Base-by-base conservation (phyloP, 1,140 invertebrate species). In the Drosophila bifasciata region DNA sequence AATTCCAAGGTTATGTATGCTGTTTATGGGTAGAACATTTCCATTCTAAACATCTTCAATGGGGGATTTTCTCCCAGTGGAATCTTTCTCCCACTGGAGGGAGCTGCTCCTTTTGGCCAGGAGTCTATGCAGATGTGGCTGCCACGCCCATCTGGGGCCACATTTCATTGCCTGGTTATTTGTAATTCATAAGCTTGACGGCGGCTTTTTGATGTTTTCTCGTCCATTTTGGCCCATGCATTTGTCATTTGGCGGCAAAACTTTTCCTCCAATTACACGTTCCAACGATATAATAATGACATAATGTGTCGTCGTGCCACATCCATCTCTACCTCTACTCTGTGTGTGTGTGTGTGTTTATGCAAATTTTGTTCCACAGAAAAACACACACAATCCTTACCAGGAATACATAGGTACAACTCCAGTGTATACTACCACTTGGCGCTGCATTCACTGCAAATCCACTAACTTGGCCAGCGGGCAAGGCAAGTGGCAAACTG, bases 161-260 rank as follows among this genome's bases (percentile, higher is more conserved):
- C 53, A 75, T 75, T 60, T 75, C 43, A 17, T 64, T 41, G 56
- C 41, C 60, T 75, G 60, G 72, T 75, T 76, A 81, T 85, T 85
- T 85, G 81, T 85, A 86, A 85, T 85, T 85, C 81, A 85, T 86
- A 85, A 86, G 77, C 64, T 77, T 55, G 81, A 85, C 81, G 81
- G 81, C 81, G 68, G 59, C 81, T 70, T 74, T 85, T 86, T 61
- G 45, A 60, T 55, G 63, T 69, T 53, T 53, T 76, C 15, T 36
- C 46, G 46, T 61, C 48, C 55, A 49, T 80, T 84, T 84, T 76
- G 76, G 72, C 56, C 25, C 63, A 71, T 75, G 55, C 74, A 85
- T 81, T 85, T 85, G 81, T 85, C 81, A 85, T 85, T 85, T 85
- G 81, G 57, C 77, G 81, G 81, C 81, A 86, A 86, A 83, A 86